Percentiles rank a stretch among this genome's conserved stretches.
phyloP scores from a whole-genome alignment of 2,888 invertebrate genomes.

The Junonia oenone region DNA sequence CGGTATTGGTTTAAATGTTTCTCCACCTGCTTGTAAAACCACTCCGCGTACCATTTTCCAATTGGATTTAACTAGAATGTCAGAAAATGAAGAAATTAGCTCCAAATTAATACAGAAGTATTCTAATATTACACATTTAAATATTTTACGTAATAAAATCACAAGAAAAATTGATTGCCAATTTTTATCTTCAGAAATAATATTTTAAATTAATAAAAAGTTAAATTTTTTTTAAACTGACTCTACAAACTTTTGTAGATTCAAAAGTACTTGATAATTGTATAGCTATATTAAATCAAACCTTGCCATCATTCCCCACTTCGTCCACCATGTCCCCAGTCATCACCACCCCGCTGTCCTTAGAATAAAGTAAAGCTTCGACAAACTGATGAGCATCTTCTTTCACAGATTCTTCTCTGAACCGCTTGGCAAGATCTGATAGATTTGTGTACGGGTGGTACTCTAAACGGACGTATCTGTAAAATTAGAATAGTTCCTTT shows the following conservation, averaged over 20 bases:
- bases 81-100: not conserved
- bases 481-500: not conserved
- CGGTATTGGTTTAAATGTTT: conserved; percentile 53
- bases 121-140: no score
- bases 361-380: conserved; percentile 84
- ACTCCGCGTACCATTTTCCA: conserved; percentile 88
- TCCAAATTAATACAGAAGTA: no score
- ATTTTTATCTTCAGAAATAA: no score
- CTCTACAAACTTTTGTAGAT: no score
- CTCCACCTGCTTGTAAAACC: conserved; percentile 90
- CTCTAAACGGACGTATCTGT: conserved; percentile 82
- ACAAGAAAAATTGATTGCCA: no score
- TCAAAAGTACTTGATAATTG: no score
- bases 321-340: conserved; percentile 84
- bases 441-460: conserved; percentile 82
- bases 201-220: no score
- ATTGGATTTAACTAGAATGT: conserved; percentile 83
- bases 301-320: conserved; percentile 77
- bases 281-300: no score
- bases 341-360: conserved; percentile 87
- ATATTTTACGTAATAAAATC: no score
- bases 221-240: no score
- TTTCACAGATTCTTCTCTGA: conserved; percentile 72
- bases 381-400: conserved; percentile 83
- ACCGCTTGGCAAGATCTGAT: conserved; percentile 68